Evolutionary conservation across 2,113 vertebrate species (phyloP).

Genomic region (Neopipo cinnamomea): DNA sequence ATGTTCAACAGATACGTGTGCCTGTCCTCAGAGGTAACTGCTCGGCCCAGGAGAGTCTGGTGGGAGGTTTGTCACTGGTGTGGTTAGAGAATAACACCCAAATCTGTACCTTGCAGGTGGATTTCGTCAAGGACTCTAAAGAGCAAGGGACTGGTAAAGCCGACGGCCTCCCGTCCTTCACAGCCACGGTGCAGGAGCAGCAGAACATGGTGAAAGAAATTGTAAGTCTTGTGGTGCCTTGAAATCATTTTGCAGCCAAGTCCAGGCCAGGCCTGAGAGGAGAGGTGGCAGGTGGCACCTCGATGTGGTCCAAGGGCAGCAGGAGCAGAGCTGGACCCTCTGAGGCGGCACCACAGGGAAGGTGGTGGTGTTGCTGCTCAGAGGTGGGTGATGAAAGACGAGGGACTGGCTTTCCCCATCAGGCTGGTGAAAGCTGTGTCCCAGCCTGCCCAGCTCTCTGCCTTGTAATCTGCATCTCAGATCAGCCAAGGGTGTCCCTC

Average conservation of each 20-base stretch:
- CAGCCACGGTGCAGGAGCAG: conserved; percentile 75
- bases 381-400: not conserved
- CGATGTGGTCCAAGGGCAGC: not conserved
- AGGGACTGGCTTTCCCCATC: not conserved
- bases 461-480: not conserved
- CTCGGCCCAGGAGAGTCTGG: fast-evolving
- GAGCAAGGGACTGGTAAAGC: conserved; percentile 65
- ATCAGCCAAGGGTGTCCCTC: not conserved
- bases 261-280: not conserved
- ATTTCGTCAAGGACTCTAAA: conserved; percentile 64
- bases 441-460: not conserved
- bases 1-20: conserved; percentile 84
- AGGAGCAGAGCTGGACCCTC: not conserved
- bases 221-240: conserved; percentile 66
- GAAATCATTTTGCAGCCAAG: not conserved
- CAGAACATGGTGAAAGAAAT: conserved; percentile 80
- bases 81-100: not conserved
- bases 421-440: not conserved
- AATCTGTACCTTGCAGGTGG: conserved; percentile 58
- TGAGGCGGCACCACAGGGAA: not conserved
- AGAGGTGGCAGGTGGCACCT: not conserved
- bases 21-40: conserved; percentile 68
- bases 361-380: not conserved
- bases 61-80: not conserved
- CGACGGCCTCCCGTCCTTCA: conserved; percentile 47